Evolutionary conservation across 2,888 invertebrate species (phyloP).

Genomic region (Drosophila infuscata): DNA sequence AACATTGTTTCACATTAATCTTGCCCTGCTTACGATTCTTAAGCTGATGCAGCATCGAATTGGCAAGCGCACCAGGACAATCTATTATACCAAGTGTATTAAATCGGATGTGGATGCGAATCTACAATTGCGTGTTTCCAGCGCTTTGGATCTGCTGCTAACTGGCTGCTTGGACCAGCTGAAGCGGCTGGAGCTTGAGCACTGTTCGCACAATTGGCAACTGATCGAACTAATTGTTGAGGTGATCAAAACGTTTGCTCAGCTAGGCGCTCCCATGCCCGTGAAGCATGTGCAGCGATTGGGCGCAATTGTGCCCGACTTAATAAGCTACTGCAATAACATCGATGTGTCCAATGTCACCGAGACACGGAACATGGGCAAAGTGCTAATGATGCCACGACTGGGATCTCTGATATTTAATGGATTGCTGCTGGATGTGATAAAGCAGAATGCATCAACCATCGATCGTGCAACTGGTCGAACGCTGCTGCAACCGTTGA

Average conservation of each 20-base stretch:
- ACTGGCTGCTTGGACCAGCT: conserved; percentile 51
- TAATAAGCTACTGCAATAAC: conserved; percentile 43
- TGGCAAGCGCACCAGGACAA: conserved; percentile 48
- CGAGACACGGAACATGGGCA: conserved; percentile 6
- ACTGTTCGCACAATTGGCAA: conserved; percentile 42
- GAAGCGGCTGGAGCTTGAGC: conserved; percentile 23
- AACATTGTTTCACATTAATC: conserved; percentile 57
- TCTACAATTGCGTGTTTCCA: conserved; percentile 65
- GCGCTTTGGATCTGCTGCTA: conserved; percentile 64
- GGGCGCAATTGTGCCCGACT: conserved; percentile 30
- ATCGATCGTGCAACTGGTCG: neutral
- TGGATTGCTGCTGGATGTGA: conserved; percentile 65
- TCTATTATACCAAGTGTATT: conserved; percentile 40
- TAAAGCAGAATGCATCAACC: conserved; percentile 21
- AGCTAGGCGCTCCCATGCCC: conserved; percentile 26
- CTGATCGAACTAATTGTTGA: conserved; percentile 52
- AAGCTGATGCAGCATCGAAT: conserved; percentile 67
- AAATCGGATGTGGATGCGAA: neutral
- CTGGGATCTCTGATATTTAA: conserved; percentile 70
- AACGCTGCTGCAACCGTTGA: conserved; percentile 40
- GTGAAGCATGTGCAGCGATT: conserved; percentile 41
- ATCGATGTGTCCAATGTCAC: neutral
- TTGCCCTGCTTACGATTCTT: conserved; percentile 60
- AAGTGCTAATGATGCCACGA: conserved; percentile 63
- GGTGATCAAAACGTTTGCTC: conserved; percentile 37